Evolutionary conservation across 2,888 invertebrate species (phyloP).

Genomic region (Antitype chi): DNA sequence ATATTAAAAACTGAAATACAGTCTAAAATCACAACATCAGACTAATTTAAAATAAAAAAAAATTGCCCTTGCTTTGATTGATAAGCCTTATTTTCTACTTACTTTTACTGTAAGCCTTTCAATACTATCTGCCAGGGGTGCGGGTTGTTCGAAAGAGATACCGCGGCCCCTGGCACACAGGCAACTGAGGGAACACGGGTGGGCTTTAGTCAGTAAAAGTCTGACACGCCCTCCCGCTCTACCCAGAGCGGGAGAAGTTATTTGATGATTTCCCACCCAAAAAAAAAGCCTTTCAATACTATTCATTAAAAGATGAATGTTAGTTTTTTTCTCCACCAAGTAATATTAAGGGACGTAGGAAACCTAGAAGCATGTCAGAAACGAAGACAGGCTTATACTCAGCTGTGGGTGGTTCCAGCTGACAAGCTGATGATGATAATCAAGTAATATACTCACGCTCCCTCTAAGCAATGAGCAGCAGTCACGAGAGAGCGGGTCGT

Average conservation of each 20-base stretch:
- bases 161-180: too few species aligned
- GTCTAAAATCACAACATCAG: neutral
- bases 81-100: neutral
- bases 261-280: too few species aligned
- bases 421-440: neutral
- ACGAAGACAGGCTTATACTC: neutral
- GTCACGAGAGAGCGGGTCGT: slow-evolving; percentile 52
- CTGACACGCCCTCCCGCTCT: too few species aligned
- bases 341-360: neutral
- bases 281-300: neutral
- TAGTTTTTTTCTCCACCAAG: neutral
- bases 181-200: too few species aligned
- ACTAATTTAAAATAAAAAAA: neutral
- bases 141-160: too few species aligned
- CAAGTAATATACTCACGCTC: slow-evolving; percentile 57
- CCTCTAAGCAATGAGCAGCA: slow-evolving; percentile 71
- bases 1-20: neutral
- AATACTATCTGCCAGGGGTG: too few species aligned
- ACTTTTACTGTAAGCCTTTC: too few species aligned
- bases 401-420: too few species aligned
- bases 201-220: too few species aligned
- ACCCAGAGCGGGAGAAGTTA: too few species aligned
- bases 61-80: too few species aligned
- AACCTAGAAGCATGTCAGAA: neutral
- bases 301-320: neutral